A percentile compares a stretch with the other conserved stretches of the same genome.
These are phyloP conservation scores for Phocides pigmalion DNA, from an alignment of 1,140 invertebrate genomes.

Conservation along the genomic window DNA sequence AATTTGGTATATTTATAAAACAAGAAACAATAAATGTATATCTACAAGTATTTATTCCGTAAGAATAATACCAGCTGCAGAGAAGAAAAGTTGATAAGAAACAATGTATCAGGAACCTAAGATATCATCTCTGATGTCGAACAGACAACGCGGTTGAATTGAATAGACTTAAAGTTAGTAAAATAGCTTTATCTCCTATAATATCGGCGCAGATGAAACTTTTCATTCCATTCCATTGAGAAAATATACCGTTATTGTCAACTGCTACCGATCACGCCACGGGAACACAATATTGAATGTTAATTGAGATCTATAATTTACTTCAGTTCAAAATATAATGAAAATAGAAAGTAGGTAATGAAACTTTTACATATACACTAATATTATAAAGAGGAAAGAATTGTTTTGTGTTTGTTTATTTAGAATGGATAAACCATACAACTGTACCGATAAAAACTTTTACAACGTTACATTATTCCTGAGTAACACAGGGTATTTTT, in stretches of 20 bases:
- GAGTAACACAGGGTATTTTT: no score
- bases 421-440: no score
- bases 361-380: no score
- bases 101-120: neutral
- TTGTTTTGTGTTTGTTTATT: no score
- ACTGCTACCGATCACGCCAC: neutral
- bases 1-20: neutral
- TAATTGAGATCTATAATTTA: no score
- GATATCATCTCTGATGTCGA: neutral
- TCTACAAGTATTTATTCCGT: no score
- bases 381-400: no score
- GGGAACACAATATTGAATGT: no score
- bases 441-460: no score
- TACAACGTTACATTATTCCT: no score
- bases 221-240: neutral
- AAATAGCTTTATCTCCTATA: neutral
- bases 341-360: no score
- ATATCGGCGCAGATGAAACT: neutral
- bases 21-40: neutral
- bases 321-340: no score
- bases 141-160: neutral
- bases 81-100: neutral
- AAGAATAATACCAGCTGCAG: neutral
- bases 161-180: neutral
- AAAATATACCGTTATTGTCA: neutral